phyloP scores from a whole-genome alignment of 2,113 vertebrate species.

The Trogon melanurus region DNA sequence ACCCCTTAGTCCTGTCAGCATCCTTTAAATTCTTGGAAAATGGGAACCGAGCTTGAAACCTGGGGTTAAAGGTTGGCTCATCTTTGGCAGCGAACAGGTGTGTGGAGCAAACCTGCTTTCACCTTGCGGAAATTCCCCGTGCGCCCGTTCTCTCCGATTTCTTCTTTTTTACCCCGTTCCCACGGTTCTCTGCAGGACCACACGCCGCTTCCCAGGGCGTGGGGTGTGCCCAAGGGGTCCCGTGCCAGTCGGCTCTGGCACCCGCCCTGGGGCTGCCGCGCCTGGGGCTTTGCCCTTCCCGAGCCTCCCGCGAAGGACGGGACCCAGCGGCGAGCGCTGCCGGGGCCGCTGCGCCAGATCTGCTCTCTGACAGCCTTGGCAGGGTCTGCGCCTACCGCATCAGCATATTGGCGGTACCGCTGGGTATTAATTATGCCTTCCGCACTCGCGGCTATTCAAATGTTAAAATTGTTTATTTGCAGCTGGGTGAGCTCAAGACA shows the following conservation, averaged over 20 bases:
- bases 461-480: constrained; percentile 65
- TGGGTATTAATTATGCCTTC: constrained; percentile 64
- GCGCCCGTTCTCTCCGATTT: accelerated
- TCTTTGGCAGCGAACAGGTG: background rate
- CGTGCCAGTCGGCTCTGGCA: background rate
- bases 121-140: accelerated
- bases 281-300: constrained; percentile 5
- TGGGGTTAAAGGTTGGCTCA: background rate
- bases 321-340: background rate
- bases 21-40: background rate
- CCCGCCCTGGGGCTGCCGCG: background rate
- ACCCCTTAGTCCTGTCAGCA: background rate
- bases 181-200: accelerated
- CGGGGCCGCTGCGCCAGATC: background rate
- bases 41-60: background rate
- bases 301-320: background rate
- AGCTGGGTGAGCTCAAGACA: constrained; percentile 51
- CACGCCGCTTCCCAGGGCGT: accelerated
- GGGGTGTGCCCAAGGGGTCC: accelerated
- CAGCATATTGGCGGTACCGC: constrained; percentile 42
- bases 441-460: constrained; percentile 50
- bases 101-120: background rate
- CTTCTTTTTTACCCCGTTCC: background rate
- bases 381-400: constrained; percentile 36
- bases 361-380: background rate